Evolutionary conservation across 2,113 vertebrate species (phyloP).

Genomic region (Pseudorasbora parva): DNA sequence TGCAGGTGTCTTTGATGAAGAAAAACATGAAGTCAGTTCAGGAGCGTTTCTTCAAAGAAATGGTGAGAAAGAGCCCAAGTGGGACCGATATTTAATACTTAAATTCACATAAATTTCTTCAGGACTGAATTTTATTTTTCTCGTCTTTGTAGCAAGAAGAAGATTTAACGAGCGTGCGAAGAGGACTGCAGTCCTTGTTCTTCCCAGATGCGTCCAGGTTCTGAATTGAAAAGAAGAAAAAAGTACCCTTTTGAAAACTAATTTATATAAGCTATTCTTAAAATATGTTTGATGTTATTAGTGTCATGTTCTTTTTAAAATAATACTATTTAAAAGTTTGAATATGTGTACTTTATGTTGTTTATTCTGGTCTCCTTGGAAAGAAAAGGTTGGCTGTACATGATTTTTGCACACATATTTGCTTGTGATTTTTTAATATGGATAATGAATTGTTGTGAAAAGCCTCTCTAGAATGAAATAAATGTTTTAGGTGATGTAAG

Average conservation of each 20-base stretch:
- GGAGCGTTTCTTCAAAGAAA: conserved; percentile 74
- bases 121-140: background rate
- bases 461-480: conserved; percentile 20
- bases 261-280: conserved; percentile 6
- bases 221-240: conserved; percentile 48
- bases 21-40: conserved; percentile 78
- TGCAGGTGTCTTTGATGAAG: conserved; percentile 76
- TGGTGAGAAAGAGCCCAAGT: conserved; percentile 68
- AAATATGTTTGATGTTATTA: conserved; percentile 20
- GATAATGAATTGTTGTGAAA: conserved; percentile 50
- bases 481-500: conserved; percentile 30
- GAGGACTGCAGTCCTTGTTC: conserved; percentile 74
- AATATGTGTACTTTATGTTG: background rate
- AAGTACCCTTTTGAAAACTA: too few relatives aligned
- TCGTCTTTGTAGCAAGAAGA: conserved; percentile 70
- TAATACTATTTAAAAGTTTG: conserved; percentile 6
- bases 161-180: conserved; percentile 72
- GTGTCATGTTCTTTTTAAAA: conserved; percentile 33
- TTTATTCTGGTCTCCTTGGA: background rate
- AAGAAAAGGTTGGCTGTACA: background rate
- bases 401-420: background rate
- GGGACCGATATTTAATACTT: background rate
- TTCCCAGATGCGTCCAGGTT: conserved; percentile 66
- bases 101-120: background rate
- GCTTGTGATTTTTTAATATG: conserved; percentile 52